Evolutionary conservation across 2,113 vertebrate genomes (phyloP).

Genomic region (Castor canadensis): DNA sequence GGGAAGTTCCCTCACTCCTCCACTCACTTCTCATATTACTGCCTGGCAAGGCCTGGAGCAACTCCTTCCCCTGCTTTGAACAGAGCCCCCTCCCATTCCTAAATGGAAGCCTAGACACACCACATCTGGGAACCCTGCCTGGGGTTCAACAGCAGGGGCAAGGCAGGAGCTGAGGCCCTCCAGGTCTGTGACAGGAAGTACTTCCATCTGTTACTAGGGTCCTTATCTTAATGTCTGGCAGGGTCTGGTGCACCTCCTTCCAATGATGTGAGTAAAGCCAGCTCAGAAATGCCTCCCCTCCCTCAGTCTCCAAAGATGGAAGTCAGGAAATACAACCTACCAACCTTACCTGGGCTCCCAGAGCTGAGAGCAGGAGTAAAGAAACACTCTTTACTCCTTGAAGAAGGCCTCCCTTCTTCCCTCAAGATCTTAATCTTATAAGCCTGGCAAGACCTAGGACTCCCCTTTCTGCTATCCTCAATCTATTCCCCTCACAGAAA

Average conservation of each 20-base stretch:
- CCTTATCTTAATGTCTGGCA: not conserved
- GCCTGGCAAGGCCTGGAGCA: not conserved
- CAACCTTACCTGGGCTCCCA: not conserved
- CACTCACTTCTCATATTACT: not conserved
- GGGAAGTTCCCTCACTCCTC: not conserved
- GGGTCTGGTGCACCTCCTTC: no score
- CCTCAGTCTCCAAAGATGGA: not conserved
- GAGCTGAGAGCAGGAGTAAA: no score
- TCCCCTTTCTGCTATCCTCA: not conserved
- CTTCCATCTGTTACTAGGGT: no score
- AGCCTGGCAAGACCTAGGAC: no score
- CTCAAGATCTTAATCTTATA: not conserved
- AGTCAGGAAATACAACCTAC: not conserved
- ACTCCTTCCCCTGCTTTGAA: no score
- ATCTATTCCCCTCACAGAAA: no score
- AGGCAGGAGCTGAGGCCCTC: not conserved
- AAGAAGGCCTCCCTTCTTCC: not conserved
- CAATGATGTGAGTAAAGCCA: fast-evolving
- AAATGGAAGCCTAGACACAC: not conserved
- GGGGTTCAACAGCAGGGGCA: not conserved
- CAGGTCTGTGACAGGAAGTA: no score
- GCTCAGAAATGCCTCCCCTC: not conserved
- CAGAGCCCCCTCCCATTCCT: not conserved
- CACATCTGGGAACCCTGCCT: not conserved
- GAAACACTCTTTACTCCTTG: no score